phyloP scores from a whole-genome alignment of 2,888 invertebrate genomes.

The Corbicula japonica region DNA sequence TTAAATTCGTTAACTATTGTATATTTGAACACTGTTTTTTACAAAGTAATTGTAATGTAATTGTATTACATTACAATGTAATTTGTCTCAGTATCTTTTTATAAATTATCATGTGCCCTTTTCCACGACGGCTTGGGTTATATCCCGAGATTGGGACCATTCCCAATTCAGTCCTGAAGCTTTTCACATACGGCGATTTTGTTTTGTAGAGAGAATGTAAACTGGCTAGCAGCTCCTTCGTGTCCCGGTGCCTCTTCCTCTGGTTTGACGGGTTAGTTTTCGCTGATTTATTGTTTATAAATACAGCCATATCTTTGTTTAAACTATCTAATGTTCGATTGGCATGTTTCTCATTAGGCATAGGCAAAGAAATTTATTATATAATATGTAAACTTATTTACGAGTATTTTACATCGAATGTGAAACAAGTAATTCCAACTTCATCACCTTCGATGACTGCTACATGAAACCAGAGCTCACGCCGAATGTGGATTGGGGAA shows the following conservation, averaged over 20 bases:
- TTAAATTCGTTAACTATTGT: neutral
- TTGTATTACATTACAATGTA: neutral
- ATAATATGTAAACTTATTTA: neutral
- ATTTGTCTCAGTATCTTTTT: neutral
- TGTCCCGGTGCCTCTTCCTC: slow-evolving; percentile 17
- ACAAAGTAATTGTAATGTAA: neutral
- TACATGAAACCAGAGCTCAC: too few species aligned
- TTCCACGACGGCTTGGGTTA: neutral
- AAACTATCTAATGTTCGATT: neutral
- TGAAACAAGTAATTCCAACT: neutral
- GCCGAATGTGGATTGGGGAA: too few species aligned
- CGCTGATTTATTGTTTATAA: neutral
- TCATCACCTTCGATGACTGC: too few species aligned
- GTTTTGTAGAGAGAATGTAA: slow-evolving; percentile 25
- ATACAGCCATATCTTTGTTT: neutral
- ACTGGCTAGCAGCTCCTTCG: slow-evolving; percentile 12
- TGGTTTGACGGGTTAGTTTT: slow-evolving; percentile 32
- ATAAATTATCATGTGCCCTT: neutral
- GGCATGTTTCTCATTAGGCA: neutral
- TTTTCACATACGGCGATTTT: neutral
- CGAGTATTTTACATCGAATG: neutral
- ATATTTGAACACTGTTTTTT: neutral
- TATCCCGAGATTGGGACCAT: neutral
- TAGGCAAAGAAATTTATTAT: neutral
- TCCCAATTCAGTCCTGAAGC: neutral